Evolutionary conservation across 2,888 invertebrate genomes (phyloP).

Genomic region (Andrena haemorrhoa): DNA sequence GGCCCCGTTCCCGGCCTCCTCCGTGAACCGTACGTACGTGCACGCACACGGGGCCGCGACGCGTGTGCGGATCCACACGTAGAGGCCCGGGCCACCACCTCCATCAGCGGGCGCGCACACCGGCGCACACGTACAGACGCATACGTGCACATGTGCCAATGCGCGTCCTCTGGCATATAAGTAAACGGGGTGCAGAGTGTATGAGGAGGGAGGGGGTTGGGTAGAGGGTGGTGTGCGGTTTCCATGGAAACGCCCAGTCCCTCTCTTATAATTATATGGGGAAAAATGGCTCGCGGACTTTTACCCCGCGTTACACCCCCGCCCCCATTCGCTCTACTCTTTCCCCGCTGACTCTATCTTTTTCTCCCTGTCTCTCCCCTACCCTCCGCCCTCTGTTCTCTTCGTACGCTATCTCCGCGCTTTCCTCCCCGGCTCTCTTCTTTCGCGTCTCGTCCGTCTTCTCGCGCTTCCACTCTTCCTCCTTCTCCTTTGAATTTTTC

Average conservation of each 20-base stretch:
- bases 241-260: constrained; percentile 83
- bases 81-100: constrained; percentile 51
- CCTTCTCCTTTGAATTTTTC: constrained; percentile 11
- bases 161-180: constrained; percentile 81
- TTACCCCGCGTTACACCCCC: constrained; percentile 81
- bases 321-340: constrained; percentile 54
- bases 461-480: constrained; percentile 16
- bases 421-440: constrained; percentile 51
- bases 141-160: constrained; percentile 74
- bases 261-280: constrained; percentile 85
- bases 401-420: constrained; percentile 57
- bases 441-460: constrained; percentile 52
- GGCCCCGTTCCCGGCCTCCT: constrained; percentile 33
- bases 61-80: constrained; percentile 5
- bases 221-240: constrained; percentile 81
- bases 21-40: constrained; percentile 36
- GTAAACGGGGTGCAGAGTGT: constrained; percentile 81
- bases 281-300: constrained; percentile 85
- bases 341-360: constrained; percentile 51
- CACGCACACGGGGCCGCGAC: constrained; percentile 56
- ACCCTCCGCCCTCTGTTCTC: constrained; percentile 41
- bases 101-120: constrained; percentile 45
- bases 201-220: constrained; percentile 72
- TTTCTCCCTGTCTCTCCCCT: constrained; percentile 39
- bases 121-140: constrained; percentile 33